Evolutionary conservation across 2,113 vertebrate species (phyloP).

Genomic region (Electrona antarctica): DNA sequence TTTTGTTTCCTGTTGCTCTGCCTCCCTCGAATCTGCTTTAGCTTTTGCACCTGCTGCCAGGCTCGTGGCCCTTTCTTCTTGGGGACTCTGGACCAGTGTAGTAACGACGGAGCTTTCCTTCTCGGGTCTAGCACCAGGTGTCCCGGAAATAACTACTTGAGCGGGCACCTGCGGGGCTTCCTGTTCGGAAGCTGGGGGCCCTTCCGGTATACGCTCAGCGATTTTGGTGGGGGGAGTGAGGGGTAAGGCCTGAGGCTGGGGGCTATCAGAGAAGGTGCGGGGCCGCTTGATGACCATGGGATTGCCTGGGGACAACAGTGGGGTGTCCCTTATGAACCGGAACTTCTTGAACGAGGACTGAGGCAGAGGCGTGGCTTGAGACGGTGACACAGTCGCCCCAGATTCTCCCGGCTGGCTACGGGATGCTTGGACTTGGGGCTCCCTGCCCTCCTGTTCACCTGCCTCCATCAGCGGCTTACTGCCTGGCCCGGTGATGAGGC

Average conservation of each 20-base stretch:
- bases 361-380: constrained; percentile 44
- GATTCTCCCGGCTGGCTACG: constrained; percentile 50
- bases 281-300: constrained; percentile 68
- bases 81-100: constrained; percentile 12
- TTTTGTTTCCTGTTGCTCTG: constrained; percentile 33
- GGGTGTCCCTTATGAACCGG: constrained; percentile 72
- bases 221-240: constrained; percentile 26
- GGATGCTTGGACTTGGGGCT: constrained; percentile 33
- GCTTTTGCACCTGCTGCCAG: constrained; percentile 28
- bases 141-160: constrained; percentile 23
- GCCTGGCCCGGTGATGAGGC: constrained; percentile 52
- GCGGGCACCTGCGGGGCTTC: constrained; percentile 36
- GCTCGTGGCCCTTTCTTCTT: constrained; percentile 26
- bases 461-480: constrained; percentile 40
- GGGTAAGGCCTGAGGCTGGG: constrained; percentile 39
- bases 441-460: constrained; percentile 42
- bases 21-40: constrained; percentile 12
- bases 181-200: constrained; percentile 21
- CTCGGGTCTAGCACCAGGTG: constrained; percentile 23
- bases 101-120: constrained; percentile 16
- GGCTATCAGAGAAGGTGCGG: constrained; percentile 72
- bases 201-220: constrained; percentile 28
- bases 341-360: constrained; percentile 77
- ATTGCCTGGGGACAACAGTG: constrained; percentile 35
- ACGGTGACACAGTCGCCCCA: constrained; percentile 40